A percentile compares a stretch with the other conserved stretches of the same genome.
Evolutionary conservation across 1,140 invertebrate genomes (phyloP).

Genomic region (Goniozus legneri): DNA sequence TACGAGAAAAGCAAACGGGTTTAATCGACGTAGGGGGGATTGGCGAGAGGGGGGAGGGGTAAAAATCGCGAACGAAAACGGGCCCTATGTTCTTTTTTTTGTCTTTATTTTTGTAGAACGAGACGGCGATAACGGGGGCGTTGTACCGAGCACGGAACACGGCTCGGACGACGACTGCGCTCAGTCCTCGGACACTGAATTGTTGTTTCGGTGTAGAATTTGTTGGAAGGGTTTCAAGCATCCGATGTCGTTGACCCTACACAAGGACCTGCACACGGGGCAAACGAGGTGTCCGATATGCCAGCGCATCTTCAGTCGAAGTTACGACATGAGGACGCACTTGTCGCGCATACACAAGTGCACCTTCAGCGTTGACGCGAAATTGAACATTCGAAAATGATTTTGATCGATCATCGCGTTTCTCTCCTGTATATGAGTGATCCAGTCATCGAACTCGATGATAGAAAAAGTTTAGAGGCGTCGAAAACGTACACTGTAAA

Average conservation of each 20-base stretch:
- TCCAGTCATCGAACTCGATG: constrained; percentile 1
- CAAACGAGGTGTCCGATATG: constrained; percentile 66
- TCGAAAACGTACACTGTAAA: no score
- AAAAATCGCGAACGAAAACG: constrained; percentile 14
- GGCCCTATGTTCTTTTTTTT: constrained; percentile 22
- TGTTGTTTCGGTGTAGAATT: constrained; percentile 61
- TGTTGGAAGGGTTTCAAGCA: constrained; percentile 76
- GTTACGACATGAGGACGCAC: constrained; percentile 63
- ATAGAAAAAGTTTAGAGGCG: no score
- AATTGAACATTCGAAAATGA: constrained; percentile 33
- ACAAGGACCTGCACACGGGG: constrained; percentile 73
- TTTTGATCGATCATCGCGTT: no score
- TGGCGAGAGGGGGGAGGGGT: no score
- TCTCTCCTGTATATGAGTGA: no score
- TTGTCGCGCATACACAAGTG: constrained; percentile 58
- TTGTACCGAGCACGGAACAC: constrained; percentile 26
- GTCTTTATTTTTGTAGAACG: constrained; percentile 46
- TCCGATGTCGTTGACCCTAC: constrained; percentile 70
- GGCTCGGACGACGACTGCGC: constrained; percentile 36
- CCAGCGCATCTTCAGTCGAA: constrained; percentile 60
- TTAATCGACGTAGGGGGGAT: no score
- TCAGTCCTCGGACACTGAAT: constrained; percentile 43
- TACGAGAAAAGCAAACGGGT: no score
- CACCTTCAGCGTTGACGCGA: constrained; percentile 29
- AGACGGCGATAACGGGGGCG: constrained; percentile 26